Evolutionary conservation across 2,888 invertebrate species (phyloP).

Genomic region (Chloroclysta siterata): DNA sequence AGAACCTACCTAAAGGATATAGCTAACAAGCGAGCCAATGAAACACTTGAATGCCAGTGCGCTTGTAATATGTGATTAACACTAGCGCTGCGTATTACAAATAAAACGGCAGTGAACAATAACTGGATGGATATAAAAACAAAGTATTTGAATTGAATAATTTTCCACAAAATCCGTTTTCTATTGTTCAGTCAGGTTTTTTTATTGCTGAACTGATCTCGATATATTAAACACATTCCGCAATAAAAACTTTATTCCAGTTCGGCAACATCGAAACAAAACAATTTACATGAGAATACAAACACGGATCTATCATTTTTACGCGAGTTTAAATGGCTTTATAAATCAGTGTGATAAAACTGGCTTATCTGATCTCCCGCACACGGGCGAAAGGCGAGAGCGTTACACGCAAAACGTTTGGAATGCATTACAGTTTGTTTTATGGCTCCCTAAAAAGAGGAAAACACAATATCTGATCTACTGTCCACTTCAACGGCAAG

Average conservation of each 20-base stretch:
- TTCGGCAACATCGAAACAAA: slow-evolving; percentile 56
- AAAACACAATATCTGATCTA: slow-evolving; percentile 36
- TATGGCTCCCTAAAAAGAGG: slow-evolving; percentile 38
- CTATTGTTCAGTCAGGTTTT: slow-evolving; percentile 32
- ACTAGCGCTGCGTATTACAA: neutral
- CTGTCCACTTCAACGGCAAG: slow-evolving; percentile 35
- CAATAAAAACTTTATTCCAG: slow-evolving; percentile 37
- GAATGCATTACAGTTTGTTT: slow-evolving; percentile 54
- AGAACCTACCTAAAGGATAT: neutral
- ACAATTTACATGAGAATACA: slow-evolving; percentile 64
- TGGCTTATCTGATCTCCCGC: slow-evolving; percentile 58
- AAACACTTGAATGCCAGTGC: neutral
- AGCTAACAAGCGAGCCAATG: neutral
- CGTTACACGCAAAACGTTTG: slow-evolving; percentile 51
- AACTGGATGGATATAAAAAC: slow-evolving; percentile 9
- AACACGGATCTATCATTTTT: slow-evolving; percentile 64
- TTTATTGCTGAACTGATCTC: slow-evolving; percentile 40
- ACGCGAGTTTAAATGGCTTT: slow-evolving; percentile 63
- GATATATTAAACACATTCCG: slow-evolving; percentile 39
- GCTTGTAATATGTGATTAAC: neutral
- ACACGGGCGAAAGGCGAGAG: slow-evolving; percentile 30
- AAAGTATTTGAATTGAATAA: slow-evolving; percentile 25
- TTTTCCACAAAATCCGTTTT: slow-evolving; percentile 20
- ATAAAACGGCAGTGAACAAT: slow-evolving; percentile 16
- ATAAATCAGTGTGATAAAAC: slow-evolving; percentile 70